Base-by-base conservation (phyloP, 2,888 invertebrate species). In the Drosophila eohydei region DNA sequence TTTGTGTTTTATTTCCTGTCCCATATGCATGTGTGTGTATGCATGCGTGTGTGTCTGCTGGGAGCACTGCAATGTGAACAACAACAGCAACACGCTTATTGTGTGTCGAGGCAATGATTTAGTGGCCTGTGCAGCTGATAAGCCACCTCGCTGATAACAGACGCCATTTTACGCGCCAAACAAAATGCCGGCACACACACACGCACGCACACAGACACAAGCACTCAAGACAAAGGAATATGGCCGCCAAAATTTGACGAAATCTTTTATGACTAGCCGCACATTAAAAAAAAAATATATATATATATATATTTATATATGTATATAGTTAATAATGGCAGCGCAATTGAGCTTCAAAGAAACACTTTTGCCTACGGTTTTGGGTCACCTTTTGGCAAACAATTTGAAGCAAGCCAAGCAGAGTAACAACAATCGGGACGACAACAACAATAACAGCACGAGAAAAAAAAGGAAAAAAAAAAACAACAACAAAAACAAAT, bases 141-240 rank as follows among this genome's bases (percentile, higher is more conserved):
- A 75, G 74, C 78, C 40, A 61, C 61, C 41, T 14, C 40, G 50
- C 55, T 78, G 74, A 78, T 69, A 75, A 72, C 55, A 34, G 55
- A 38, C 16, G 55, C 65, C 50, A 28, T 61, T 74, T 69, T 78
- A 69, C 78, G 80, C 78, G 80, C 78, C 78, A 80, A 78, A 63
- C 65, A 55, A 66, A 75, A 78, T 59, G 71, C 75, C 79, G 79
- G 79, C 61, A 50, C 34, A 60, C 55, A 16, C 26, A 46, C 43
- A 16, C 30, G 43, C 52, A 44, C 41, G 26, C 26, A 40, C 40
- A 38, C 43, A 26, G 55, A 36, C 14, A 48, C 40, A 70, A 41
- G 32, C 9, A 26, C 64, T 46, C 56, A 56, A 36, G 51, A 38
- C 57, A 57, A 48, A 44, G 30, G 30, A n/a, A 56, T 50, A 74